Evolutionary conservation across 2,797 vertebrate species (phyloP), one percentile per base, ranked within the genome.

Genomic region (Dromococcyx pavoninus): DNA sequence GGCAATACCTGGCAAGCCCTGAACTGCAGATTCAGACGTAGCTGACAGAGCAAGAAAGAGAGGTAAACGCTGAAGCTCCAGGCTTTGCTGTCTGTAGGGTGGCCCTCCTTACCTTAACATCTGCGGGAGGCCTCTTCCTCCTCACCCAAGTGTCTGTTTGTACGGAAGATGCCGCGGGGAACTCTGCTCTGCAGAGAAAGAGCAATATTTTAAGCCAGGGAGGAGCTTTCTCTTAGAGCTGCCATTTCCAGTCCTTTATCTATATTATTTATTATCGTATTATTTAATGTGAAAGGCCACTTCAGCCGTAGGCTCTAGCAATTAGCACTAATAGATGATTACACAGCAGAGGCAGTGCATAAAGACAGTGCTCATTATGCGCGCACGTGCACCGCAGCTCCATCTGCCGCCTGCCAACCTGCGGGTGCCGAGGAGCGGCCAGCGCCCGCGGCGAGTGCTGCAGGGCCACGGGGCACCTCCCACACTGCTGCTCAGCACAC

Each of bases 281-380:
- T 72, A 79, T 43, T 92, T 62, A 84, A 74, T 58, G 84, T 43
- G 70, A 79, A 91, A 94, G 84, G 84, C 77, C 65, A 62, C 53
- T 73, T 62, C 43, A 56, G 82, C 88, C 60, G 73, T 11, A 11
- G 87, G 87, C 66, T 77, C 16, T 62, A 46, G 93, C 74, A 92
- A 74, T 95, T 86, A 92, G 89, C 43, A 17, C 77, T 86, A 70
- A 83, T 37, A 73, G 87, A 57, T 84, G 77, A 92, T 94, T 54
- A 57, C 51, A 61, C 69, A 88, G 91, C 60, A 79, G 84, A 83
- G 70, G 77, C 78, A 69, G 77, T 67, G 27, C 82, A 54, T 67
- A 58, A 76, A 83, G 89, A 12, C 43, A 10, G 25, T 3, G 56
- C 22, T 95, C 60, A 5, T 80, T 61, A 70, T 60, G 89, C 7